A percentile compares a stretch with the other conserved stretches of the same genome.
Evolutionary conservation across 1,140 invertebrate genomes (phyloP).

Genomic region (Bombus terrestris): DNA sequence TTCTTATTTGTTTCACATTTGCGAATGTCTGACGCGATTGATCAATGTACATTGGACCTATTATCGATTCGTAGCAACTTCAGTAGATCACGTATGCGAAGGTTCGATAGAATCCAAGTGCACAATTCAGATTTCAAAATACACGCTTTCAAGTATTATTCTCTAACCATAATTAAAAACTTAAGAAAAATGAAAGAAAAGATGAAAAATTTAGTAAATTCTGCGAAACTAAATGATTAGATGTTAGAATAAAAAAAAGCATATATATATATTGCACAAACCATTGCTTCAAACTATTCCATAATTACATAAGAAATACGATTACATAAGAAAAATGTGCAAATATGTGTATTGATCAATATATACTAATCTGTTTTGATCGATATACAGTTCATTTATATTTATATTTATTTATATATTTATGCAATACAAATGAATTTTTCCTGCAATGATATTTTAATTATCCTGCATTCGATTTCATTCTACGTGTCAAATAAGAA

Average conservation of each 20-base stretch:
- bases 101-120: not conserved
- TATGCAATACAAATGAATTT: not conserved
- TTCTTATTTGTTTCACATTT: not conserved
- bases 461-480: not conserved
- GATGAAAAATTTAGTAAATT: not conserved
- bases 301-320: not conserved
- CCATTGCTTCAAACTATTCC: not conserved
- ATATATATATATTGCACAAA: not conserved
- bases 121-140: not conserved
- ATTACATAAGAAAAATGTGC: conserved; percentile 1
- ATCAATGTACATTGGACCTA: not conserved
- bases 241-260: not conserved
- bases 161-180: not conserved
- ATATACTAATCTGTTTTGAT: not conserved
- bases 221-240: not conserved
- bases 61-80: not conserved
- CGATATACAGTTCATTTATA: no score
- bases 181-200: not conserved
- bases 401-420: not conserved
- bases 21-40: not conserved
- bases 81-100: not conserved
- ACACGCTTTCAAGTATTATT: not conserved
- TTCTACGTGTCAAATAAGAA: not conserved
- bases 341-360: not conserved
- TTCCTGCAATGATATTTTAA: conserved; percentile 1